phyloP scores from a whole-genome alignment of 2,888 invertebrate species.

The Drosophila recens region DNA sequence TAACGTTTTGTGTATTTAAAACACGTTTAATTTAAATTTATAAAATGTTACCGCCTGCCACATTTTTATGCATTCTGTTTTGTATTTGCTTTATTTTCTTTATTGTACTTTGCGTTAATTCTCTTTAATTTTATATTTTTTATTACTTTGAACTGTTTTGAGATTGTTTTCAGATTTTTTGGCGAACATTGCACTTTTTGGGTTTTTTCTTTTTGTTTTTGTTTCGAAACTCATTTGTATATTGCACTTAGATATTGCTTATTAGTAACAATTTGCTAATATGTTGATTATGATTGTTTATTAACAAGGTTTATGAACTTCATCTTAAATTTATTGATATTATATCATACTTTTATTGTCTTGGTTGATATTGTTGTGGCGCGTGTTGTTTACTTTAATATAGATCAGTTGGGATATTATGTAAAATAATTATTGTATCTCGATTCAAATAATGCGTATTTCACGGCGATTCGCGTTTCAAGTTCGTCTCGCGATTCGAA shows the following conservation, averaged over 20 bases:
- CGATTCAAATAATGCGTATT: constrained; percentile 22
- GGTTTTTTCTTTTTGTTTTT: not conserved
- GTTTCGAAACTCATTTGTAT: constrained; percentile 29
- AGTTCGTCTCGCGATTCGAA: constrained; percentile 19
- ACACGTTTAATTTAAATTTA: constrained; percentile 79
- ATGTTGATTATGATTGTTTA: constrained; percentile 23
- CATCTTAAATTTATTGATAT: constrained; percentile 1
- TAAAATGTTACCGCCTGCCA: constrained; percentile 69
- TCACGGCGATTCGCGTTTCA: constrained; percentile 4
- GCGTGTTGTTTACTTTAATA: constrained; percentile 5
- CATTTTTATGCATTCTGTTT: constrained; percentile 63
- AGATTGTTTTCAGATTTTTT: constrained; percentile 44
- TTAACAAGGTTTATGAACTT: constrained; percentile 33
- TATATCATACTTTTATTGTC: constrained; percentile 7
- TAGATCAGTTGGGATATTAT: not conserved
- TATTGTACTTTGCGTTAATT: not conserved
- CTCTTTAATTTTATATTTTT: constrained; percentile 23
- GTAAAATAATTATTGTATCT: constrained; percentile 11
- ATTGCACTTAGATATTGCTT: constrained; percentile 19
- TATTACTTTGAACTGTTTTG: constrained; percentile 69
- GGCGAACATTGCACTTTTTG: constrained; percentile 60
- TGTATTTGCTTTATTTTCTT: constrained; percentile 18
- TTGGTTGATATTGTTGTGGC: constrained; percentile 1
- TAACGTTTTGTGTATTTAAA: constrained; percentile 66
- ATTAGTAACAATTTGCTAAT: constrained; percentile 46